These are phyloP conservation scores for Matsumurasca onukii DNA, from an alignment of 1,140 invertebrate species.

Conservation along the genomic window DNA sequence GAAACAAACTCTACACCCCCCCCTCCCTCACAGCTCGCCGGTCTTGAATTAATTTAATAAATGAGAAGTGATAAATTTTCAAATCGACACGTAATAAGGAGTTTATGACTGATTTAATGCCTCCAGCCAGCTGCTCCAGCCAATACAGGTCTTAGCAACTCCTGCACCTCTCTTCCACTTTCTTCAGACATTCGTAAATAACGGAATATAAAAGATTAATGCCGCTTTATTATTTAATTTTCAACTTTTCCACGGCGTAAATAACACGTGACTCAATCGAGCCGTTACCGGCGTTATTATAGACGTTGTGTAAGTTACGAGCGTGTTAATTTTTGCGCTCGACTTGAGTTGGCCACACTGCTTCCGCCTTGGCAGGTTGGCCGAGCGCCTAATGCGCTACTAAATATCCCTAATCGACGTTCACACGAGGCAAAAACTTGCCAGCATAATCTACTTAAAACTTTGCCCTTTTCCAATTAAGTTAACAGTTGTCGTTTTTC, in stretches of 20 bases:
- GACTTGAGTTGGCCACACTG: constrained; percentile 4
- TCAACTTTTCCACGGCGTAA: neutral
- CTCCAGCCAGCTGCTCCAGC: too few relatives aligned
- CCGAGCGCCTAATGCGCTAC: neutral
- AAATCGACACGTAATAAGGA: too few relatives aligned
- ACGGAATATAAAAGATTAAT: constrained; percentile 16
- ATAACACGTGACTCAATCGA: constrained; percentile 1
- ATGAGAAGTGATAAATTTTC: too few relatives aligned
- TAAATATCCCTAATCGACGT: neutral
- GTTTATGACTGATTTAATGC: too few relatives aligned
- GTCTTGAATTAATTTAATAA: too few relatives aligned
- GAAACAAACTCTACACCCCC: too few relatives aligned
- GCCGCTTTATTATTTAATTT: constrained; percentile 7
- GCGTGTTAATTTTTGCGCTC: constrained; percentile 1
- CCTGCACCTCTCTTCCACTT: too few relatives aligned
- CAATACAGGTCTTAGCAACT: too few relatives aligned
- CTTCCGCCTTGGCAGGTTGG: too few relatives aligned
- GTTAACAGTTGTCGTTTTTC: too few relatives aligned
- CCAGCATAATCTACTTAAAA: constrained; percentile 15
- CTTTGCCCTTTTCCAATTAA: constrained; percentile 14
- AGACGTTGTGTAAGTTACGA: neutral
- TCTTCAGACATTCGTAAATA: constrained; percentile 10
- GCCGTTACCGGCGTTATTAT: neutral
- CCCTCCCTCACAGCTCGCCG: too few relatives aligned
- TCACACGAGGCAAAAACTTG: constrained; percentile 9